Evolutionary conservation across 2,113 vertebrate genomes (phyloP), one percentile per base, ranked within the genome.

Genomic region (Tursiops truncatus): DNA sequence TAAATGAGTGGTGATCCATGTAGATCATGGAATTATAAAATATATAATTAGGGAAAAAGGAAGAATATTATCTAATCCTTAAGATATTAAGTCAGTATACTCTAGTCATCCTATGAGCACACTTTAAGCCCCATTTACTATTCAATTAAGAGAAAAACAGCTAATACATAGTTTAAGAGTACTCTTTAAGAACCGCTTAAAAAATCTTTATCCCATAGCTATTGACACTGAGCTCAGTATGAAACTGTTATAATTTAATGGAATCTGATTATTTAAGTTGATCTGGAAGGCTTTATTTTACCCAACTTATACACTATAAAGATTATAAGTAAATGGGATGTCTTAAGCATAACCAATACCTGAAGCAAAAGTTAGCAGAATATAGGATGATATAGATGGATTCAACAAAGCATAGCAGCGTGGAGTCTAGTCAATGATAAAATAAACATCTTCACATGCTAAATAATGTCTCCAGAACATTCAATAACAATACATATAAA

Each of bases 111-210:
- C 38, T n/a, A 2, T 47, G 25, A 67, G 5, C 23, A 81, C 1
- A 25, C 33, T 67, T 63, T 58, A 91, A 76, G 15, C n/a, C 26
- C 53, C n/a, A 44, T 77, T 62, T 74, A 41, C 62, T 95, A 63
- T 82, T 94, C 56, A 86, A 70, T 82, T 91, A 91, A 76, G n/a
- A 87, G 31, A 82, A 95, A 93, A 93, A 82, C 8, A 86, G 23
- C 47, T 50, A 44, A 44, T 28, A 38, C 5, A 31, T 65, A 71
- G 10, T 38, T 74, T 56, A 67, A 73, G 28, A 23, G 74, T 76
- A 56, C 9, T 23, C 5, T 94, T 71, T 89, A 38, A 68, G 41
- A 53, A 82, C 3, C 10, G 26, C 21, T 74, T 93, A 28, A 85
- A 82, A 73, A 62, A 23, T 62, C 50, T 81, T 68, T 5, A 62